A percentile compares a stretch with the other conserved stretches of the same genome.
phyloP scores from a whole-genome alignment of 1,140 invertebrate genomes.

The Babylonia areolata region DNA sequence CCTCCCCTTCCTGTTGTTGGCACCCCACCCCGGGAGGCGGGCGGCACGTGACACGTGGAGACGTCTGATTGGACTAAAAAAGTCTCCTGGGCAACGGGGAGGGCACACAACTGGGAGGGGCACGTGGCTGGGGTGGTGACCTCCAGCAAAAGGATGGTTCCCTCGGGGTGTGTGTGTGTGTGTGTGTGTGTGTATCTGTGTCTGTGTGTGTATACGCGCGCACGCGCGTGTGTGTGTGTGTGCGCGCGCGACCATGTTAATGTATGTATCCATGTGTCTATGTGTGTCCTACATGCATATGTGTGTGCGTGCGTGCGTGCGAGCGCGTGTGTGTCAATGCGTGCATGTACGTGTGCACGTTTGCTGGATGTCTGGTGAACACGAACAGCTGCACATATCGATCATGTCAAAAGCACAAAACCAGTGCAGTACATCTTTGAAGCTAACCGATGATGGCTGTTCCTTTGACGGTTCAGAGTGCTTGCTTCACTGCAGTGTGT shows the following conservation, averaged over 20 bases:
- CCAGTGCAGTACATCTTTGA: too few relatives aligned
- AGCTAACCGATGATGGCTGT: too few relatives aligned
- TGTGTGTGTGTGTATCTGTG: not conserved
- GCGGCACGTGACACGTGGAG: not conserved
- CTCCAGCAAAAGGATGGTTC: too few relatives aligned
- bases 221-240: not conserved
- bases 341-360: conserved; percentile 23
- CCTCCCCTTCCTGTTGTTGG: not conserved
- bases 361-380: too few relatives aligned
- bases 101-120: not conserved
- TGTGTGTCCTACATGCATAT: not conserved
- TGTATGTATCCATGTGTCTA: not conserved
- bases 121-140: conserved; percentile 2
- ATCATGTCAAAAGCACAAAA: too few relatives aligned
- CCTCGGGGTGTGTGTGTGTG: too few relatives aligned
- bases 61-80: conserved; percentile 30
- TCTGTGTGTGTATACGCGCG: not conserved
- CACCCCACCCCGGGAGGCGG: not conserved
- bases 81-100: conserved; percentile 5
- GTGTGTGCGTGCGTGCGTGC: conserved; percentile 21
- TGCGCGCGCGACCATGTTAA: not conserved
- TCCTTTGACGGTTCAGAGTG: too few relatives aligned
- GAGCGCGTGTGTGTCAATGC: conserved; percentile 31
- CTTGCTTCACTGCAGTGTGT: too few relatives aligned
- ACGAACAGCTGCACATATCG: too few relatives aligned